A percentile compares a stretch with the other conserved stretches of the same genome.
Conservation (phyloP, 2,113 vertebrate species). For the Leucoraja erinaceus region DNA sequence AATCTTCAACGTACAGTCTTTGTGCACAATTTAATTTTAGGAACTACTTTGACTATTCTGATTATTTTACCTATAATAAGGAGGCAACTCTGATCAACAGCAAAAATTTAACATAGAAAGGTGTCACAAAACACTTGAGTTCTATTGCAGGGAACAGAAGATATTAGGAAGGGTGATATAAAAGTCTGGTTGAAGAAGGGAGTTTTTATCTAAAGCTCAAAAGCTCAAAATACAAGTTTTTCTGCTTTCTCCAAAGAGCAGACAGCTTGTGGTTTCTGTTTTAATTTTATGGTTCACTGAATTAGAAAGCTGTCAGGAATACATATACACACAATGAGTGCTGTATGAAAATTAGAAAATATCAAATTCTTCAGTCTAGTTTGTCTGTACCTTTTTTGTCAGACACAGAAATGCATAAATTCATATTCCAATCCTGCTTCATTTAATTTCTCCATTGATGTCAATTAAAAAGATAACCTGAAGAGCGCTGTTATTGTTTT, state of each 20-base stretch:
- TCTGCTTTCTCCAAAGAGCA: background rate
- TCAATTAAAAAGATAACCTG: background rate
- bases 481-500: background rate
- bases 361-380: background rate
- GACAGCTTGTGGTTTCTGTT: background rate
- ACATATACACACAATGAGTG: too few relatives aligned
- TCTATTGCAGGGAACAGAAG: background rate
- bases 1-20: background rate
- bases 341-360: background rate
- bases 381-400: background rate
- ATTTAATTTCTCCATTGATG: background rate
- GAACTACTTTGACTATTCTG: background rate
- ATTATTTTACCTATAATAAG: background rate
- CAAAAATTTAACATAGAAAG: background rate
- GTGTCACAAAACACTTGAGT: too few relatives aligned
- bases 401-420: background rate
- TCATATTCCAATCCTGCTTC: background rate
- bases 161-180: background rate
- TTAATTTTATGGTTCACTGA: too few relatives aligned
- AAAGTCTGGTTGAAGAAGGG: background rate
- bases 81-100: background rate
- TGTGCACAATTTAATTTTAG: background rate
- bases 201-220: background rate
- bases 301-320: too few relatives aligned
- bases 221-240: too few relatives aligned